Evolutionary conservation across 2,113 vertebrate species (phyloP).

Genomic region (Ciconia stormi): DNA sequence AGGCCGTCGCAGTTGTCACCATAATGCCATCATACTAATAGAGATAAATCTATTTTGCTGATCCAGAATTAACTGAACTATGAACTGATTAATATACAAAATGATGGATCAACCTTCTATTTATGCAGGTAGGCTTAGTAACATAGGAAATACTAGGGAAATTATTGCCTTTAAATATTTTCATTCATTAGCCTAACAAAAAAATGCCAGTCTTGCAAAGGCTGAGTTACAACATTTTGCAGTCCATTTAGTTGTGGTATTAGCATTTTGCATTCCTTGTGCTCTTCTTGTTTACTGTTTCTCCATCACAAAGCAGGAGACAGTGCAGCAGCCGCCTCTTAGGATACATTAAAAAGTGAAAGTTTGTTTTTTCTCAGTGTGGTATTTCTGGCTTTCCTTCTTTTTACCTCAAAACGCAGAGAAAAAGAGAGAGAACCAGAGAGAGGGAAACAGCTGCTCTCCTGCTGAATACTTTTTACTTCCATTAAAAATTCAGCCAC

Average conservation of each 20-base stretch:
- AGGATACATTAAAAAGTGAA: not conserved
- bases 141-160: not conserved
- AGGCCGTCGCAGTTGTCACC: not conserved
- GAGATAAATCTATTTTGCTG: not conserved
- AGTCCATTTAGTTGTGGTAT: not conserved
- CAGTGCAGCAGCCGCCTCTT: not conserved
- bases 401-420: not conserved
- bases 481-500: constrained; percentile 30
- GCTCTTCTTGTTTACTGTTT: not conserved
- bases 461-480: not conserved
- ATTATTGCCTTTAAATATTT: not conserved
- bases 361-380: not conserved
- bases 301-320: not conserved
- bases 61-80: not conserved
- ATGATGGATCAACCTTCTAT: not conserved
- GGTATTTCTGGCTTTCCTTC: not conserved
- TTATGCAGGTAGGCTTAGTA: not conserved
- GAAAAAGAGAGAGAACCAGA: not conserved
- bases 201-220: not conserved
- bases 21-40: not conserved
- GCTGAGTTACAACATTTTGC: not conserved
- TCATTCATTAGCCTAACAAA: not conserved
- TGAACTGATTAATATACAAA: not conserved
- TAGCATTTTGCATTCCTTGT: not conserved
- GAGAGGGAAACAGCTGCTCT: not conserved